Base-by-base conservation (phyloP, 1,140 invertebrate genomes). In the Aphelinus atriplicis region DNA sequence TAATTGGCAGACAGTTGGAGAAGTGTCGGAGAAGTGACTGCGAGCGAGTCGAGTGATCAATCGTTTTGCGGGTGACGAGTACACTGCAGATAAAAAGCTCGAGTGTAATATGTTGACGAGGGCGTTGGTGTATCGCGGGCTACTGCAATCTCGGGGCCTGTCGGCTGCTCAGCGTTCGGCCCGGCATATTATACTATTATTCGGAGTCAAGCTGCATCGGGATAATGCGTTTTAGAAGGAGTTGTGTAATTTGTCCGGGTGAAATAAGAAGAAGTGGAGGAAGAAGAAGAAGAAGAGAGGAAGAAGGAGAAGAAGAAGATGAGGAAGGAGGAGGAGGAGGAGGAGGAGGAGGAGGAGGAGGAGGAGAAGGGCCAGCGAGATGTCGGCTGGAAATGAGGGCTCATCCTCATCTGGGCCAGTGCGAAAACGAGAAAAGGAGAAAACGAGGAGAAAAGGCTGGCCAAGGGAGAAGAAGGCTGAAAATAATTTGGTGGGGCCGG, bases 371-470 rank as follows among this genome's bases (percentile, higher is more conserved):
- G 26, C 26, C 26, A 26, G 26, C 26, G 26, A 70, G 76, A 76
- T 75, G 78, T 79, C 53, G 56, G 51, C 56, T 74, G 69, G 71
- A 78, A 80, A 82, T 81, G 80, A 83, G 80, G 78, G 80, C 71
- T 77, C 65, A 48, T 55, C 58, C 66, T 71, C 61, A 26, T 53
- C 75, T 84, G 81, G 84, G 82, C 79, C 67, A 73, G 7, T 79
- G 67, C 69, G 72, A 26, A 26, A 26, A 26, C 75, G 78, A 55
- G 51, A 45, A 56, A 65, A 64, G 61, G 68, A 78, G 68, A 71
- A 73, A 72, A 76, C 61, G 74, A 77, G 74, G 74, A 77, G 75
- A 73, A 77, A 76, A 76, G 63, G 56, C 42, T 64, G 75, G 65
- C 7, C 51, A 78, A 74, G 68, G 63, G 47, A 63, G 62, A 58